Conservation (phyloP, 2,797 vertebrate genomes). For the Hypotaenidia okinawae region DNA sequence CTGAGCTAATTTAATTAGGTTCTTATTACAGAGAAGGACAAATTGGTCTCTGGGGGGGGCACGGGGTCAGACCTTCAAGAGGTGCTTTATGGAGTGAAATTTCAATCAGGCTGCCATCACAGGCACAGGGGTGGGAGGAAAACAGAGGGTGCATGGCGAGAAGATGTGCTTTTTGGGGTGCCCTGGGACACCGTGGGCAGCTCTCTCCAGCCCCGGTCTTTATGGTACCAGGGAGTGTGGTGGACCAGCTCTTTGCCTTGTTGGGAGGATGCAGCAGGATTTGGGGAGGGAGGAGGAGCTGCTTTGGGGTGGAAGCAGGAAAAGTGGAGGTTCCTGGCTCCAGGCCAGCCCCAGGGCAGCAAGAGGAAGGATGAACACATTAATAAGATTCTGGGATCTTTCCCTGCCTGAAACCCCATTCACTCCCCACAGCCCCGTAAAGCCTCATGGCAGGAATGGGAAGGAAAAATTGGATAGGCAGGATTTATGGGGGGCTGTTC, state of each 20-base stretch:
- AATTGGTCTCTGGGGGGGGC: slow-evolving; percentile 5
- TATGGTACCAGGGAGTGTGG: not conserved
- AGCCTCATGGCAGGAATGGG: not conserved
- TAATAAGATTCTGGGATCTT: not conserved
- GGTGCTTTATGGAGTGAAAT: slow-evolving; percentile 29
- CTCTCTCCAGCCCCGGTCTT: not conserved
- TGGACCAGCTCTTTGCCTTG: not conserved
- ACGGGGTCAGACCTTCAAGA: slow-evolving; percentile 16
- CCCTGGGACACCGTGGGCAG: fast-evolving
- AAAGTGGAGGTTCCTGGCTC: not conserved
- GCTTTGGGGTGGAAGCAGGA: not conserved
- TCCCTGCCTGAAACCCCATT: not conserved
- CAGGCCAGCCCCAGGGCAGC: not conserved
- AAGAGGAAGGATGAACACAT: not conserved
- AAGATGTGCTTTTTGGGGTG: not conserved
- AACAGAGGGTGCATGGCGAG: not conserved
- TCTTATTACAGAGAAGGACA: slow-evolving; percentile 60
- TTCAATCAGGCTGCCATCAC: not conserved
- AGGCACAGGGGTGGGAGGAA: not conserved
- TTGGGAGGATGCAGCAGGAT: not conserved
- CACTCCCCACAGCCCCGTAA: not conserved
- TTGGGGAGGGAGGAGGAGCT: not conserved
- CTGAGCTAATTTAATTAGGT: slow-evolving; percentile 71
- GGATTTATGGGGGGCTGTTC: fast-evolving
- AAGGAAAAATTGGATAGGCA: not conserved